These are phyloP conservation scores for Pteropus rufus DNA, from an alignment of 2,797 vertebrate species.

Conservation along the genomic window DNA sequence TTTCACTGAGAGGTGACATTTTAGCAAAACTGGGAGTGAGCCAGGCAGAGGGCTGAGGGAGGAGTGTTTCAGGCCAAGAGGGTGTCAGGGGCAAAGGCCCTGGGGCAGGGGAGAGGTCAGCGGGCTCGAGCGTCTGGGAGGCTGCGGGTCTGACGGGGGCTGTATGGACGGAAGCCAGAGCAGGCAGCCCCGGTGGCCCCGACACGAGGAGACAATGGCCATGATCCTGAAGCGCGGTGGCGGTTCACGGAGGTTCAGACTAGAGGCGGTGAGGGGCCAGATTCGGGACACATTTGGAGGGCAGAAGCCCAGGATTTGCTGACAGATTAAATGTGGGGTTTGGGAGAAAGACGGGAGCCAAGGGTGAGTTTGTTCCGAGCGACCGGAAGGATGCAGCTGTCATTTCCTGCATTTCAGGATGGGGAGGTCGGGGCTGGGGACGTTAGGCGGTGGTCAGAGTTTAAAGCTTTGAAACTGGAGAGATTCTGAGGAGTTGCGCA, in stretches of 20 bases:
- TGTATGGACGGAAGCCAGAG: not conserved
- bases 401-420: no score
- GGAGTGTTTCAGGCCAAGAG: not conserved
- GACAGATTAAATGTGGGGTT: not conserved
- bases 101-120: not conserved
- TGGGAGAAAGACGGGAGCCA: not conserved
- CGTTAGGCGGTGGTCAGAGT: constrained; percentile 79
- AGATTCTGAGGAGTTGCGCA: not conserved
- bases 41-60: not conserved
- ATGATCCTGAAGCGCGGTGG: fast-evolving
- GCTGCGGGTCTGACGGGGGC: not conserved
- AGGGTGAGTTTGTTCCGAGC: not conserved
- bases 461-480: not conserved
- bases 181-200: fast-evolving
- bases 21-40: not conserved
- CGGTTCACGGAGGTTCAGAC: not conserved
- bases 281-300: not conserved
- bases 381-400: not conserved
- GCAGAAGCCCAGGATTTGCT: not conserved
- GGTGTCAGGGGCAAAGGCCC: not conserved
- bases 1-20: not conserved
- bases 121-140: fast-evolving
- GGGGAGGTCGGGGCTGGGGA: constrained; percentile 81
- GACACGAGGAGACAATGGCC: fast-evolving
- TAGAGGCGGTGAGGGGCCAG: not conserved